phyloP scores from a whole-genome alignment of 1,140 invertebrate species.

The Mactra quadrangularis region DNA sequence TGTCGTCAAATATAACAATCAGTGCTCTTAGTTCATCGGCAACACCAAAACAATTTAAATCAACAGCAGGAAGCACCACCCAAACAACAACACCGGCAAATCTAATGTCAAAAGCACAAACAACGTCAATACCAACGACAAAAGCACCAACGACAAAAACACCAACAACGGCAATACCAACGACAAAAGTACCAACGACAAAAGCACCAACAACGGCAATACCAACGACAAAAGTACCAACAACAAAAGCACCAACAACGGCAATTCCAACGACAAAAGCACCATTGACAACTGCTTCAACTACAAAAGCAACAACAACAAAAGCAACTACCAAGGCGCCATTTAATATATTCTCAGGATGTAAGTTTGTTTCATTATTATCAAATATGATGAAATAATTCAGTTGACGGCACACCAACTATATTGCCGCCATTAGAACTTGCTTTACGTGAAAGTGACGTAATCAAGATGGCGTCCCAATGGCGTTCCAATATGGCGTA shows the following conservation, averaged over 20 bases:
- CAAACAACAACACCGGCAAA: background rate
- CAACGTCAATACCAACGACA: slow-evolving; percentile 8
- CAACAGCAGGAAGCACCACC: background rate
- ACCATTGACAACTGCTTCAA: background rate
- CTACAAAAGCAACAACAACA: slow-evolving; percentile 18
- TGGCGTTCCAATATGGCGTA: no score
- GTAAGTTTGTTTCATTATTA: no score
- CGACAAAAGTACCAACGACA: background rate
- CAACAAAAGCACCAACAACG: background rate
- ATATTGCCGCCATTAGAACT: no score
- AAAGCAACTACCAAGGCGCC: no score
- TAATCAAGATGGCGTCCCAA: no score
- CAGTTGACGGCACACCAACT: no score
- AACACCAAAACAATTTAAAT: background rate
- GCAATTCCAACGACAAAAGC: background rate
- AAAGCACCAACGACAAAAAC: background rate
- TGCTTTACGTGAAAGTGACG: no score
- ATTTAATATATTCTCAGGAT: no score
- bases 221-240: background rate
- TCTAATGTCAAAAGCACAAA: background rate
- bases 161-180: background rate
- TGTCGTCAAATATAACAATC: background rate
- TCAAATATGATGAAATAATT: no score
- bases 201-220: background rate
- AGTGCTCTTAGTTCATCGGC: slow-evolving; percentile 30